Conservation (phyloP, 2,888 invertebrate species). For the Rhodophaea formosa region DNA sequence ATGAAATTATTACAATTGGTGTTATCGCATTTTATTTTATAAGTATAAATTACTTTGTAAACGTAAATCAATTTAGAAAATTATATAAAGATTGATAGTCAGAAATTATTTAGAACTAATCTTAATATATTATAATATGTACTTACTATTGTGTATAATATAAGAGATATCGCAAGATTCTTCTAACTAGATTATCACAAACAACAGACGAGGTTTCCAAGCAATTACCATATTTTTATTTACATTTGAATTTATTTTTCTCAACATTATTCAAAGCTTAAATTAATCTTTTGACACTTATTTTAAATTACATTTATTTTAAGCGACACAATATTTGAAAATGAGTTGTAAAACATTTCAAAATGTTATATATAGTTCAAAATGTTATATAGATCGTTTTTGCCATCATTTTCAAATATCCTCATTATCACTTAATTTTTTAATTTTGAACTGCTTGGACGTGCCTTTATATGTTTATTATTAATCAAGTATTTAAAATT, state of each 20-base stretch:
- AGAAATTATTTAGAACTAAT: neutral
- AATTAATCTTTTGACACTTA: conserved; percentile 29
- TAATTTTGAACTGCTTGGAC: conserved; percentile 19
- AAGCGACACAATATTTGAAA: conserved; percentile 11
- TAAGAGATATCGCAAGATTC: conserved; percentile 21
- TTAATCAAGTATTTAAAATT: conserved; percentile 3
- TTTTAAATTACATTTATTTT: conserved; percentile 29
- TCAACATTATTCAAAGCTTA: conserved; percentile 32
- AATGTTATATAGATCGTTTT: conserved; percentile 6
- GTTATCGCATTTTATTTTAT: conserved; percentile 12
- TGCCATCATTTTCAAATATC: conserved; percentile 15
- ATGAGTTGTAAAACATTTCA: neutral
- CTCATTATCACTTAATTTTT: neutral
- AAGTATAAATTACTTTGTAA: neutral
- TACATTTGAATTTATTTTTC: conserved; percentile 28
- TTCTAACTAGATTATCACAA: conserved; percentile 51
- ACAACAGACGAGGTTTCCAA: conserved; percentile 54
- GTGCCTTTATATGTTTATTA: conserved; percentile 15
- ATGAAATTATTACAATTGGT: conserved; percentile 22
- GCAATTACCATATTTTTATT: conserved; percentile 35
- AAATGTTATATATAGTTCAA: conserved; percentile 6
- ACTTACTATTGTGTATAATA: conserved; percentile 17
- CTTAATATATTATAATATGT: neutral
- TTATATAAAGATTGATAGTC: neutral
- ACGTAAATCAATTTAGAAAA: conserved; percentile 17